phyloP scores from a whole-genome alignment of 2,113 vertebrate genomes.

The Gallinago media region DNA sequence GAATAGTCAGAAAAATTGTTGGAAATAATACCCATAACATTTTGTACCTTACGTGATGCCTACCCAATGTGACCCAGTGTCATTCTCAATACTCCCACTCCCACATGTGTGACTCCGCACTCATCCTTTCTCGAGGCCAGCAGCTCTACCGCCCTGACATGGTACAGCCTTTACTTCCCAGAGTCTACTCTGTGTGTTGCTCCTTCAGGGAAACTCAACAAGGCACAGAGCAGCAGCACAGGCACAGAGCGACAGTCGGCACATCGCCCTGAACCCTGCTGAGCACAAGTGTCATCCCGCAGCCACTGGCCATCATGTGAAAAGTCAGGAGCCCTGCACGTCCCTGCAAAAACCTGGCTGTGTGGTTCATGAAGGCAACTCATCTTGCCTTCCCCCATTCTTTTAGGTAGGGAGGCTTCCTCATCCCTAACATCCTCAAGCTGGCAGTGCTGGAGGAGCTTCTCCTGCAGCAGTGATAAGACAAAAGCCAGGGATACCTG shows the following conservation, averaged over 20 bases:
- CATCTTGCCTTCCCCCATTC: neutral
- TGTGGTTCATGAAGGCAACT: neutral
- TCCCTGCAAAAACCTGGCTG: neutral
- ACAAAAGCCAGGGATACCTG: neutral
- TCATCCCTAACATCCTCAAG: neutral
- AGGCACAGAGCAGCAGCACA: neutral
- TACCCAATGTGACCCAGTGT: neutral
- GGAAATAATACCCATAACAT: neutral
- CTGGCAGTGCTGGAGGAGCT: neutral
- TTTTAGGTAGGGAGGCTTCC: neutral
- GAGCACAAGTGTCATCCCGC: neutral
- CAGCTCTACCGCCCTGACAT: neutral
- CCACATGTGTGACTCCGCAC: neutral
- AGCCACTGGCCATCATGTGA: neutral
- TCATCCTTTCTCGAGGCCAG: neutral
- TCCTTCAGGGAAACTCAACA: neutral
- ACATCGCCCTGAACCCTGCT: neutral
- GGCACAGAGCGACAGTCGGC: neutral
- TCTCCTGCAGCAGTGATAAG: neutral
- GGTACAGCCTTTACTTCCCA: neutral
- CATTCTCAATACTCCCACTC: neutral
- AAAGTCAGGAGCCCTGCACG: neutral
- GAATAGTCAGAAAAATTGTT: neutral
- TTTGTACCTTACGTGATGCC: neutral
- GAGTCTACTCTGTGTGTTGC: neutral